A percentile compares a stretch with the other conserved stretches of the same genome.
Evolutionary conservation across 1,140 invertebrate species (phyloP).

Genomic region (Venturia canescens): DNA sequence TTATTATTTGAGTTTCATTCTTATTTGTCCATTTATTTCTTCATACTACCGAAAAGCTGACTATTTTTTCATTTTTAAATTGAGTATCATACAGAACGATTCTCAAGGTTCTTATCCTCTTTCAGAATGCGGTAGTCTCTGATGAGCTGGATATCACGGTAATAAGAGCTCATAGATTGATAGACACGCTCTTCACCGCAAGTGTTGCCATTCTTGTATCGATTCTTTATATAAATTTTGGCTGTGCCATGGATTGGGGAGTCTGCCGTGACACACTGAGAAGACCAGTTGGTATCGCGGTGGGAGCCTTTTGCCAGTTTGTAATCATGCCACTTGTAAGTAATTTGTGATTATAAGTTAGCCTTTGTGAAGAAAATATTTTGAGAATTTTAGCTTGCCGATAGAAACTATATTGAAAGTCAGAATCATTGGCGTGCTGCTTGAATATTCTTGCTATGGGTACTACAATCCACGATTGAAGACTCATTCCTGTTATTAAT

Average conservation of each 20-base stretch:
- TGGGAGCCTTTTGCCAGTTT: constrained; percentile 91
- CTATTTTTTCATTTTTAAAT: too few relatives aligned
- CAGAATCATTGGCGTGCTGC: neutral
- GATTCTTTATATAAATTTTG: constrained; percentile 95
- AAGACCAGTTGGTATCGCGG: constrained; percentile 88
- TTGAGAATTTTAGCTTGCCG: neutral
- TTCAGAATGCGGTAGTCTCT: constrained; percentile 55
- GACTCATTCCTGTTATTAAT: too few relatives aligned
- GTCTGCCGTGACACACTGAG: constrained; percentile 84
- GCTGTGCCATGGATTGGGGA: constrained; percentile 90
- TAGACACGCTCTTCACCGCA: constrained; percentile 87
- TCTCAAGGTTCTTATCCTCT: constrained; percentile 44
- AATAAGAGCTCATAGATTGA: constrained; percentile 79
- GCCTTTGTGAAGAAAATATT: constrained; percentile 17
- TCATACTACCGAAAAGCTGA: too few relatives aligned
- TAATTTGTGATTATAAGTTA: constrained; percentile 52
- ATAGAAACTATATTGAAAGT: neutral
- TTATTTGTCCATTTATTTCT: too few relatives aligned
- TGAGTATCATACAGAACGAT: too few relatives aligned
- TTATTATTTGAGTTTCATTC: too few relatives aligned
- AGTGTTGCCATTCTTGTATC: constrained; percentile 89
- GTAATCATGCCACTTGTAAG: constrained; percentile 92
- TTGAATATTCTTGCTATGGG: too few relatives aligned
- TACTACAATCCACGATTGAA: neutral
- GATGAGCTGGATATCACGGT: constrained; percentile 79